phyloP scores from a whole-genome alignment of 2,797 vertebrate genomes.

The Clarias laeviceps region DNA sequence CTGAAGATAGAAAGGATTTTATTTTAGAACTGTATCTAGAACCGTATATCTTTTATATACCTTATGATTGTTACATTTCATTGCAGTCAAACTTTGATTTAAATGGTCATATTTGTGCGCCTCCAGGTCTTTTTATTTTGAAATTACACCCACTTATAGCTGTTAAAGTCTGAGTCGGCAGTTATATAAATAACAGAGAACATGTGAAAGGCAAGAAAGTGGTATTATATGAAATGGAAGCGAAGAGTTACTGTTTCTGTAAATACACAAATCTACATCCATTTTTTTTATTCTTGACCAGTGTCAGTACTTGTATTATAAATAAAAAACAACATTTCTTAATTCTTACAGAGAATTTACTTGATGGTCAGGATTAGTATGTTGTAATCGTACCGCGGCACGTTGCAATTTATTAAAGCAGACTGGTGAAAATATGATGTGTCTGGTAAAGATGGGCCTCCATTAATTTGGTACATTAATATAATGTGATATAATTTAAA shows the following conservation, averaged over 20 bases:
- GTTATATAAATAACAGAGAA: constrained; percentile 29
- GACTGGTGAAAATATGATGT: neutral
- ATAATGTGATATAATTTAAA: no score
- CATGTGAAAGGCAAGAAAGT: constrained; percentile 18
- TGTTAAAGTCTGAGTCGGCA: constrained; percentile 32
- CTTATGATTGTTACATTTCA: constrained; percentile 7
- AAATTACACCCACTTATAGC: constrained; percentile 34
- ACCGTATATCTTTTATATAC: neutral
- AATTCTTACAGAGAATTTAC: neutral
- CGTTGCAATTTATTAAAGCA: neutral
- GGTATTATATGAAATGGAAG: constrained; percentile 16
- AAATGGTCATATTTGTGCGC: neutral
- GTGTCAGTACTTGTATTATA: neutral
- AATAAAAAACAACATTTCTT: neutral
- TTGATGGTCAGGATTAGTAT: neutral
- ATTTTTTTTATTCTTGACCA: neutral
- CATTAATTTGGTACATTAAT: neutral
- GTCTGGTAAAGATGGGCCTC: neutral
- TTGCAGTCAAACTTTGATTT: constrained; percentile 10
- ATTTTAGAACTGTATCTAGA: neutral
- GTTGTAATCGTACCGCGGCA: neutral
- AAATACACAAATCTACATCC: constrained; percentile 13
- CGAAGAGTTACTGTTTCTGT: constrained; percentile 1
- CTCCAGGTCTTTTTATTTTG: constrained; percentile 21
- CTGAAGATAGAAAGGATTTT: neutral